A percentile compares a stretch with the other conserved stretches of the same genome.
phyloP scores from a whole-genome alignment of 2,113 vertebrate genomes.

The Glaucidium brasilianum region DNA sequence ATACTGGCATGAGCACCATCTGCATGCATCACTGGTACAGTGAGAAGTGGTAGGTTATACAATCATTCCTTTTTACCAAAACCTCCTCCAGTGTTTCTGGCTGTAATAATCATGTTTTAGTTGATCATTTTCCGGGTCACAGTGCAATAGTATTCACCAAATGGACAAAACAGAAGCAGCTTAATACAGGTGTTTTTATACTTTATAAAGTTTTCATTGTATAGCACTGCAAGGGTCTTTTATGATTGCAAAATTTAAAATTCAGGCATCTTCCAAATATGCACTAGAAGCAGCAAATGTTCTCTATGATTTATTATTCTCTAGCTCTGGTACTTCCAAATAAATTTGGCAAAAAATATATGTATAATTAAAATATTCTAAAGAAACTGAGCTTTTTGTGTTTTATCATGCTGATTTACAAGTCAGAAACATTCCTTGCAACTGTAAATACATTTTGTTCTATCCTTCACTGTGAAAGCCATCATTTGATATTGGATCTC shows the following conservation, averaged over 20 bases:
- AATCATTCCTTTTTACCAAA: neutral
- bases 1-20: neutral
- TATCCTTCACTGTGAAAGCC: neutral
- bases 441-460: neutral
- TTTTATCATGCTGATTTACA: neutral
- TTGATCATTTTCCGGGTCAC: neutral
- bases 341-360: neutral
- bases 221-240: neutral
- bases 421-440: neutral
- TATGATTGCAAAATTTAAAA: neutral
- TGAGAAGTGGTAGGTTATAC: neutral
- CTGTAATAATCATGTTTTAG: neutral
- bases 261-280: neutral
- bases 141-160: neutral
- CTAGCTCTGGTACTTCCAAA: neutral
- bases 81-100: neutral
- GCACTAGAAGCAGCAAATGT: neutral
- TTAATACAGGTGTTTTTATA: neutral
- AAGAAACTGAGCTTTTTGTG: neutral
- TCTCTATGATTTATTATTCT: neutral
- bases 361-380: neutral
- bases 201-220: neutral
- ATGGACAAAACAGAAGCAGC: neutral
- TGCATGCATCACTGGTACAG: neutral
- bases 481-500: neutral